These are phyloP conservation scores for Actinemys pallida DNA, from an alignment of 2,113 vertebrate species.

Conservation along the genomic window DNA sequence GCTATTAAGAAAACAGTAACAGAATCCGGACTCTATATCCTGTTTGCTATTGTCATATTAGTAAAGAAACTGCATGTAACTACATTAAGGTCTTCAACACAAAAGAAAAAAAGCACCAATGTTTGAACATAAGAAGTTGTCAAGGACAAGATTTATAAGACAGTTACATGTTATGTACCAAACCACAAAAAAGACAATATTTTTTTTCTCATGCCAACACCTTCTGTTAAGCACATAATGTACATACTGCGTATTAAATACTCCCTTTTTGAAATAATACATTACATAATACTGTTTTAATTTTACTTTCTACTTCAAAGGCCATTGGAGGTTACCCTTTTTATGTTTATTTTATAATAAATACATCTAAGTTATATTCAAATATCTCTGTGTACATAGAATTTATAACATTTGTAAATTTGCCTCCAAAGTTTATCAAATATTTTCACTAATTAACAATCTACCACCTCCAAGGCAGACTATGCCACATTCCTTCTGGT, in stretches of 20 bases:
- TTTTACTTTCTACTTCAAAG: slow-evolving; percentile 59
- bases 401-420: background rate
- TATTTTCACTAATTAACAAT: background rate
- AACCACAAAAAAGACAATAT: slow-evolving; percentile 58
- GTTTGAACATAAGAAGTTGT: slow-evolving; percentile 57
- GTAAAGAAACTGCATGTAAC: slow-evolving; percentile 45
- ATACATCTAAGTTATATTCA: slow-evolving; percentile 10
- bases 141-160: slow-evolving; percentile 58
- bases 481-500: background rate
- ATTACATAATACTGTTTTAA: slow-evolving; percentile 34
- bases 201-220: slow-evolving; percentile 57
- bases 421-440: slow-evolving; percentile 14
- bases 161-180: slow-evolving; percentile 52
- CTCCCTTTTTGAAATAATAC: slow-evolving; percentile 11
- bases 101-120: slow-evolving; percentile 56
- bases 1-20: slow-evolving; percentile 77
- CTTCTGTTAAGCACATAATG: slow-evolving; percentile 27
- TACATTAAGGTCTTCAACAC: slow-evolving; percentile 53
- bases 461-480: background rate
- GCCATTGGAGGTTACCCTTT: background rate
- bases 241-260: slow-evolving; percentile 25
- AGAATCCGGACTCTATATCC: slow-evolving; percentile 73
- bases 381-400: slow-evolving; percentile 17
- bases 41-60: slow-evolving; percentile 69
- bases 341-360: background rate